Evolutionary conservation across 1,140 invertebrate genomes (phyloP), one percentile per base, ranked within the genome.

Genomic region (Drosophila guanche): DNA sequence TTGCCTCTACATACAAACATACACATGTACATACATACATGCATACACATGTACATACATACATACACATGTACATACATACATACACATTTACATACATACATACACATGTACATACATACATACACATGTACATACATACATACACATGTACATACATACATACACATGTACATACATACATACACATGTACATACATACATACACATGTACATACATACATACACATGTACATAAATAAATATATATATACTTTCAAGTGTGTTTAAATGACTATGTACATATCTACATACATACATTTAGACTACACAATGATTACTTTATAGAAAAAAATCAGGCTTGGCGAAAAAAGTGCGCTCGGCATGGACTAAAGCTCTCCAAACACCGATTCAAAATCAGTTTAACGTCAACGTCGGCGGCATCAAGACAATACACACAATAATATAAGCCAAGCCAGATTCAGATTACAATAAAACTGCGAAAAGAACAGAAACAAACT

Each of bases 381-480:
- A 86, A 86, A 86, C 81, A 86, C 76, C 69, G 83, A 86, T 75
- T 86, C 74, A 86, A 78, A 86, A 81, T 86, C 81, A 86, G 81
- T 86, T 86, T 86, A 86, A 86, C 83, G 83, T 86, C 81, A 86
- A 86, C 81, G 77, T 81, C 81, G 81, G 81, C 81, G 81, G 81
- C 83, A 86, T 81, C 81, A 86, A 86, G 81, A 86, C 81, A 86
- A 86, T 86, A 79, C 69, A 76, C 66, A 69, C 50, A 76, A 80
- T 61, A 73, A 70, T 62, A 75, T 42, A 52, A 52, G 23, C 25
- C 59, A 55, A 68, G 37, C 45, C 45, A 69, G 51, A 79, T 41
- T n/a, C 47, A 23, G 56, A 37, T 27, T 23, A 53, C 20, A 78
- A 45, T 65, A 33, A 46, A 3, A 52, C 16, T 33, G 16, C 23